A percentile compares a stretch with the other conserved stretches of the same genome.
Evolutionary conservation across 2,888 invertebrate species (phyloP).

Genomic region (Formica aserva): DNA sequence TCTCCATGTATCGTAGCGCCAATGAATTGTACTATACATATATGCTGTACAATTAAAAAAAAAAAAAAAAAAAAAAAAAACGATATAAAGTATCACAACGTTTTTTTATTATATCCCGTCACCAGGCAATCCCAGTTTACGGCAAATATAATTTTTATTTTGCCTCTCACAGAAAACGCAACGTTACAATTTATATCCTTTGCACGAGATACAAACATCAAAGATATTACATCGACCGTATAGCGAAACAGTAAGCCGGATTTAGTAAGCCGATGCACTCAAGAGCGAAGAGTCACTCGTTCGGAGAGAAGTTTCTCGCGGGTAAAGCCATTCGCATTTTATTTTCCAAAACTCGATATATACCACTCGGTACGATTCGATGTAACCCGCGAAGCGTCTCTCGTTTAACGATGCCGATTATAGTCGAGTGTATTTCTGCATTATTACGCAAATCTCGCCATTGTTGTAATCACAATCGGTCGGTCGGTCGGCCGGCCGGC

Average conservation of each 20-base stretch:
- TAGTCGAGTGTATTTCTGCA: slow-evolving; percentile 1
- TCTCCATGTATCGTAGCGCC: neutral
- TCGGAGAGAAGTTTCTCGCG: slow-evolving; percentile 20
- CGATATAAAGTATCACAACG: neutral
- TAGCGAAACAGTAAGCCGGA: neutral
- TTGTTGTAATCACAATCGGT: neutral
- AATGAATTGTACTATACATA: neutral
- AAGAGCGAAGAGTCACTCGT: slow-evolving; percentile 8
- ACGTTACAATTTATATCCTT: neutral
- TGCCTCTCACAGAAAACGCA: neutral
- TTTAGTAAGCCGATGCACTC: slow-evolving; percentile 12
- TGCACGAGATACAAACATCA: neutral
- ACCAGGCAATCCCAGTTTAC: neutral
- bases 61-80: neutral
- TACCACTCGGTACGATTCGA: slow-evolving; percentile 4
- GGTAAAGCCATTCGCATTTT: slow-evolving; percentile 32
- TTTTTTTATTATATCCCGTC: neutral
- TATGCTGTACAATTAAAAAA: neutral
- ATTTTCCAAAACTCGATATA: slow-evolving; percentile 27
- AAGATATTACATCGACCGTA: slow-evolving; percentile 14
- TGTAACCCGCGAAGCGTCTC: slow-evolving; percentile 2
- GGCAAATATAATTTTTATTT: neutral
- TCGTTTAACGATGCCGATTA: slow-evolving; percentile 26
- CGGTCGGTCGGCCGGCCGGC: neutral
- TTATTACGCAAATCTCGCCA: neutral